These are phyloP conservation scores for Psylliodes chrysocephalus DNA, from an alignment of 2,888 invertebrate genomes.

Conservation along the genomic window DNA sequence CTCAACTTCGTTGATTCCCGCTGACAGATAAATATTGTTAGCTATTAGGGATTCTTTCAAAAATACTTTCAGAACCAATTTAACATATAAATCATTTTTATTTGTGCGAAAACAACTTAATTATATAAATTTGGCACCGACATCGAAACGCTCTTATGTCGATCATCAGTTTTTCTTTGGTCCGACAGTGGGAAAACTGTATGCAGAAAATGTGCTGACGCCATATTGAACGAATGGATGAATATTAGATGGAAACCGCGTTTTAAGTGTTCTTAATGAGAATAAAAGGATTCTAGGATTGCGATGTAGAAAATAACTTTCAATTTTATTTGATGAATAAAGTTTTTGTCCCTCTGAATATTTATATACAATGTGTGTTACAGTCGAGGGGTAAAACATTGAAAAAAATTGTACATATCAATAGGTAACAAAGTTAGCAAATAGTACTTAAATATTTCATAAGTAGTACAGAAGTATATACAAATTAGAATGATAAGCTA, in stretches of 20 bases:
- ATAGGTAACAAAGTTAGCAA: no score
- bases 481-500: no score
- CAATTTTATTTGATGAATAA: no score
- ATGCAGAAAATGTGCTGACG: conserved; percentile 5
- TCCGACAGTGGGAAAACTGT: conserved; percentile 1
- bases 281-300: background rate
- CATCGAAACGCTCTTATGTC: conserved; percentile 28
- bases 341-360: no score
- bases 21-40: conserved; percentile 33
- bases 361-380: no score
- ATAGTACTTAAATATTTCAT: no score
- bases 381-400: no score
- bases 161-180: conserved; percentile 17
- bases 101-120: conserved; percentile 34
- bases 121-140: conserved; percentile 31
- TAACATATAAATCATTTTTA: conserved; percentile 33
- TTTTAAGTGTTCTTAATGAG: background rate
- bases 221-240: background rate
- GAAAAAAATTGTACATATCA: no score
- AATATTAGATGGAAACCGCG: background rate
- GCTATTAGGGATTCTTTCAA: conserved; percentile 26
- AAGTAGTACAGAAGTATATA: no score
- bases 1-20: conserved; percentile 24
- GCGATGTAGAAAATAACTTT: no score
- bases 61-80: conserved; percentile 27